Conservation (phyloP, 2,797 vertebrate species). For the Saxicola maurus region DNA sequence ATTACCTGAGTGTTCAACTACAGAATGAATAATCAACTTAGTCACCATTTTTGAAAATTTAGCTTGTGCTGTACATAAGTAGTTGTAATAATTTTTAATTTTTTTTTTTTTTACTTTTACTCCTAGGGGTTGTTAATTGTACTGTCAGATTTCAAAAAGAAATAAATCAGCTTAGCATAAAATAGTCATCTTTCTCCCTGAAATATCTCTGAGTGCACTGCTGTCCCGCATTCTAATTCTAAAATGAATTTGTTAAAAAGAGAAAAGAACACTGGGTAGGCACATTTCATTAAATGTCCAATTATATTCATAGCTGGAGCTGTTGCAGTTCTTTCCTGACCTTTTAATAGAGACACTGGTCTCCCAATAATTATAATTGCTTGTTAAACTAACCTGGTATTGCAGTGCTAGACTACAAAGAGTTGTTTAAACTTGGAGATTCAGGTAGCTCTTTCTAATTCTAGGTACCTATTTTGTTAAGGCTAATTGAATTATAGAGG, state of each 20-base stretch:
- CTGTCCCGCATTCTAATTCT: neutral
- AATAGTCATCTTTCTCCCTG: neutral
- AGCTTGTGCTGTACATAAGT: neutral
- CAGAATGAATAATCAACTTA: neutral
- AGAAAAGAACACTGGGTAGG: neutral
- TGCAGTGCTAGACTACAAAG: neutral
- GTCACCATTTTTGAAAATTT: neutral
- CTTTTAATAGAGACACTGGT: neutral
- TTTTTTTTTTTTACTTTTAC: neutral
- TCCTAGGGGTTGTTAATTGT: neutral
- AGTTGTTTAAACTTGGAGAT: neutral
- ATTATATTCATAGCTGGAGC: constrained; percentile 2
- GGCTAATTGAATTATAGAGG: neutral
- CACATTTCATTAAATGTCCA: constrained; percentile 5
- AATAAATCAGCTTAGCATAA: neutral
- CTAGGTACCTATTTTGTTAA: neutral
- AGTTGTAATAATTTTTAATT: neutral
- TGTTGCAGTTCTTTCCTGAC: neutral
- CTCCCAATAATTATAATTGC: neutral
- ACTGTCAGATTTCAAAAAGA: neutral
- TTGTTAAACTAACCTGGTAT: neutral
- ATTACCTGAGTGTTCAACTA: neutral
- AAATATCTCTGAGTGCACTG: neutral
- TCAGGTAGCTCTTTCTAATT: neutral
- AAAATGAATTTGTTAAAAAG: neutral